Conservation (phyloP, 1,140 invertebrate genomes). For the Scaptomyza graminum region DNA sequence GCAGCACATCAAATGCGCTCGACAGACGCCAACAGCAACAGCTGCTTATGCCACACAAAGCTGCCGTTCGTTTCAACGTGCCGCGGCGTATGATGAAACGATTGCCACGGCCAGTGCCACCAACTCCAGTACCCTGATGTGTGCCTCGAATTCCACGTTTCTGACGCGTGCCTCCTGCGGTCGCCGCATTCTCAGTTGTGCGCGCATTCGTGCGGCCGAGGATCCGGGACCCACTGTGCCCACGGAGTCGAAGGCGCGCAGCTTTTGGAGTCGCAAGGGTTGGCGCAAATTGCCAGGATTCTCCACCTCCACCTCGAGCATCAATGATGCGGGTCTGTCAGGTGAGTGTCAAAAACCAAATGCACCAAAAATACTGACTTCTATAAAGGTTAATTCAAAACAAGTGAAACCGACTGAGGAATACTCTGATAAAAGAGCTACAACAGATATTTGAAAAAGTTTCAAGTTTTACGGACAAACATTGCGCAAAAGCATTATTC, state of each 20-base stretch:
- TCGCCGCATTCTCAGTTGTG: slow-evolving; percentile 70
- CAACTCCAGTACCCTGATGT: neutral
- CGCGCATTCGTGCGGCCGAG: slow-evolving; percentile 74
- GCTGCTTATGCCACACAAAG: slow-evolving; percentile 58
- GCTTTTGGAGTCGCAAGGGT: slow-evolving; percentile 89
- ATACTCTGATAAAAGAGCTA: too few relatives aligned
- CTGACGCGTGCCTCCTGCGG: slow-evolving; percentile 73
- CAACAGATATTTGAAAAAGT: too few relatives aligned
- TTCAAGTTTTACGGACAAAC: too few relatives aligned
- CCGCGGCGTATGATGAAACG: slow-evolving; percentile 50
- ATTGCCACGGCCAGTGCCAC: slow-evolving; percentile 30
- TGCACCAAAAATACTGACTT: too few relatives aligned
- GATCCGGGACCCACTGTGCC: slow-evolving; percentile 73
- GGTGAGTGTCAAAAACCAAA: slow-evolving; percentile 83
- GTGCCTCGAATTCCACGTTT: slow-evolving; percentile 43
- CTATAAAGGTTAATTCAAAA: too few relatives aligned
- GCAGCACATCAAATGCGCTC: slow-evolving; percentile 78
- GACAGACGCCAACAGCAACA: slow-evolving; percentile 54
- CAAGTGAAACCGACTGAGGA: too few relatives aligned
- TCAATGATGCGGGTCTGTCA: slow-evolving; percentile 87
- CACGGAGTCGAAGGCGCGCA: slow-evolving; percentile 83
- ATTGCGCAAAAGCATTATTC: too few relatives aligned
- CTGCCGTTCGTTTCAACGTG: slow-evolving; percentile 72
- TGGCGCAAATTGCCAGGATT: slow-evolving; percentile 91
- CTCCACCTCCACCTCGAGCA: slow-evolving; percentile 87